phyloP scores from a whole-genome alignment of 2,888 invertebrate species.

The Tillus elongatus region DNA sequence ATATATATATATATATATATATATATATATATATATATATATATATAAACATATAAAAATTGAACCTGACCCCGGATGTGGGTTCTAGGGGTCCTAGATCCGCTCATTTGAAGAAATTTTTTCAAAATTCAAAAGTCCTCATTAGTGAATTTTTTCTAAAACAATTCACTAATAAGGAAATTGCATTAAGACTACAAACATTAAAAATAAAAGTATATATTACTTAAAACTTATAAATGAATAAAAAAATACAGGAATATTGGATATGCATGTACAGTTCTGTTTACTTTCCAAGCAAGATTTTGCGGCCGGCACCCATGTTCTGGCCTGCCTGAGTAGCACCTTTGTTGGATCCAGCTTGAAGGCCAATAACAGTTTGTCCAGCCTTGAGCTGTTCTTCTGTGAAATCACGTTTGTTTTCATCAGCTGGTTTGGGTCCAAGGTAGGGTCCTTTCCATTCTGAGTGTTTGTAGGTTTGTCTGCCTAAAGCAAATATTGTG shows the following conservation, averaged over 20 bases:
- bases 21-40: too few species aligned
- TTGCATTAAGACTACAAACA: neutral
- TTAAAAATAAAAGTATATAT: conserved; percentile 5
- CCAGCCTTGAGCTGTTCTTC: conserved; percentile 87
- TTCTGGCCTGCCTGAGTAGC: conserved; percentile 88
- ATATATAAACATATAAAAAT: too few species aligned
- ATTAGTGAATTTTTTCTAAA: too few species aligned
- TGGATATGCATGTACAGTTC: neutral
- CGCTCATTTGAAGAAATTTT: too few species aligned
- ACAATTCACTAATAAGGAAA: too few species aligned
- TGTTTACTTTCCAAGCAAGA: conserved; percentile 76
- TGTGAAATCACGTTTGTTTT: conserved; percentile 88
- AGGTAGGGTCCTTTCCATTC: conserved; percentile 65
- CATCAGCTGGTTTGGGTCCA: conserved; percentile 90
- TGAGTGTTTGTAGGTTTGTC: conserved; percentile 39
- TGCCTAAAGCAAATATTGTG: conserved; percentile 77
- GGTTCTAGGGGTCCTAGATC: too few species aligned
- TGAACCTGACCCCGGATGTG: too few species aligned
- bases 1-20: too few species aligned
- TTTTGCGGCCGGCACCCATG: conserved; percentile 83
- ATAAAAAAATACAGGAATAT: conserved; percentile 3
- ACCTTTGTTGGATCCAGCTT: conserved; percentile 94
- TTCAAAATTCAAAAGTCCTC: too few species aligned
- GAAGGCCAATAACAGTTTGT: conserved; percentile 82
- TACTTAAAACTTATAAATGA: neutral